Percentiles rank a stretch among this genome's conserved stretches.
Evolutionary conservation across 2,888 invertebrate species (phyloP).

Genomic region (Aporophyla nigra): DNA sequence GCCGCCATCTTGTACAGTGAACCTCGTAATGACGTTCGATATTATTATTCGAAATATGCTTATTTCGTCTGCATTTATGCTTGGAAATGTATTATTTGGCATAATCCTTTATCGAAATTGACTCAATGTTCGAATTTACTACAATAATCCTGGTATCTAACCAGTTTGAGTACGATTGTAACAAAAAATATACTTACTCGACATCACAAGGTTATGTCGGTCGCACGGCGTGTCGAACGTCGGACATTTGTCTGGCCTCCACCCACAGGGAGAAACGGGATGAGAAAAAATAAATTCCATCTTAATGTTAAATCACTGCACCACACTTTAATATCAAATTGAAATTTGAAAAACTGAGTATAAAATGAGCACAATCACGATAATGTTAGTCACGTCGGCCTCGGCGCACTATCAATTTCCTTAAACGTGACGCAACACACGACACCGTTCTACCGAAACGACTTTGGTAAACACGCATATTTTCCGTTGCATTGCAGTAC

Average conservation of each 20-base stretch:
- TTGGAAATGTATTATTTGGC: slow-evolving; percentile 62
- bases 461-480: slow-evolving; percentile 91
- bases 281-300: slow-evolving; percentile 84
- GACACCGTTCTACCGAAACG: slow-evolving; percentile 91
- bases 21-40: slow-evolving; percentile 89
- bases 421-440: slow-evolving; percentile 90
- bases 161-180: slow-evolving; percentile 66
- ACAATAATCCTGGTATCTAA: slow-evolving; percentile 54
- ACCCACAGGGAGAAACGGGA: slow-evolving; percentile 86
- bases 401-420: slow-evolving; percentile 91
- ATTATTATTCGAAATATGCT: slow-evolving; percentile 85
- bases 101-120: slow-evolving; percentile 54
- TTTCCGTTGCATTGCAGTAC: slow-evolving; percentile 91
- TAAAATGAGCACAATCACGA: slow-evolving; percentile 85
- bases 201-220: slow-evolving; percentile 89
- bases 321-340: slow-evolving; percentile 75
- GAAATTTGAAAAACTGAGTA: slow-evolving; percentile 75
- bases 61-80: slow-evolving; percentile 74
- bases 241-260: slow-evolving; percentile 89
- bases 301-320: slow-evolving; percentile 79
- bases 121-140: slow-evolving; percentile 45
- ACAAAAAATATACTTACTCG: slow-evolving; percentile 88
- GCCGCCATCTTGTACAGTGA: slow-evolving; percentile 89
- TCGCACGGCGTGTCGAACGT: slow-evolving; percentile 86
- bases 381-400: slow-evolving; percentile 90